Evolutionary conservation across 2,797 vertebrate genomes (phyloP), one percentile per base, ranked within the genome.

Genomic region (Morelia viridis): DNA sequence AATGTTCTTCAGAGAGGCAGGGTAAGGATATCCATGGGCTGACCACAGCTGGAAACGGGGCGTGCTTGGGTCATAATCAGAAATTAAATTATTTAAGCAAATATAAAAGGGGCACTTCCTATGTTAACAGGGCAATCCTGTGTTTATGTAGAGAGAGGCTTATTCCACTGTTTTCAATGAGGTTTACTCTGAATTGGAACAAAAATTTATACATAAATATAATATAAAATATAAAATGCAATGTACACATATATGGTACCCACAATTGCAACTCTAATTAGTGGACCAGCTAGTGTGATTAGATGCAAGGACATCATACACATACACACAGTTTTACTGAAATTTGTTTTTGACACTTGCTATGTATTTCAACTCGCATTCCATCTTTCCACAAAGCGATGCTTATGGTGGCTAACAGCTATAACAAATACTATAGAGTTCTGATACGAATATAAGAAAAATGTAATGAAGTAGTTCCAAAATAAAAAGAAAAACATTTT

Each of bases 41-140:
- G 53, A 90, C 61, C n/a, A 87, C 3, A 22, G 26, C 57, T 90
- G 5, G 91, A 93, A 93, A 87, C 0, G 87, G 41, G 2, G 80
- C 85, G 64, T 91, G 91, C 86, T 93, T 87, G 57, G 1, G 9
- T 91, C 85, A 56, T 62, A 92, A 64, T 84, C 93, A 92, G 53
- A 92, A 8, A 46, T 26, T 46, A 85, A 88, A 91, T 71, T 83
- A 83, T 87, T 90, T 90, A 88, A 28, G 57, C 91, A 95, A 90
- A 90, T 58, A 85, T 24, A 3, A 58, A 84, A 91, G 92, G 91
- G 26, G 31, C 10, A 58, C 31, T 84, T 90, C 68, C 57, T 28
- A 46, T 19, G n/a, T 46, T 64, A 88, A n/a, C 19, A 2, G 11
- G 60, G 57, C 86, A 80, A 17, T 80, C n/a, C 41, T 31, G 60